A percentile compares a stretch with the other conserved stretches of the same genome.
phyloP scores from a whole-genome alignment of 1,140 invertebrate species.

The Paralvinella palmiformis region DNA sequence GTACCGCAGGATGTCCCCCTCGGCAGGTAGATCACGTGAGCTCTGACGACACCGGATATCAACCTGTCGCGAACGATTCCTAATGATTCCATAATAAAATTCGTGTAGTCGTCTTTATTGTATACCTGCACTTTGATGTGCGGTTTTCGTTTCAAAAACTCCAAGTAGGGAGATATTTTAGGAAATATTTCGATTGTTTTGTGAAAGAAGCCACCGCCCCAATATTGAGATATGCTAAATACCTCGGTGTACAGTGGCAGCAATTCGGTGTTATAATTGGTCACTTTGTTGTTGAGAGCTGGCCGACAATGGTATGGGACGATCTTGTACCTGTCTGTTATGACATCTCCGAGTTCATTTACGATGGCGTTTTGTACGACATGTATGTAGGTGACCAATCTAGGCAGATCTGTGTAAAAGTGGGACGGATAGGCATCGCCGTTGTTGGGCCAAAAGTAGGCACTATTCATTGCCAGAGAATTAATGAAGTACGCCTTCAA shows the following conservation, averaged over 20 bases:
- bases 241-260: constrained; percentile 17
- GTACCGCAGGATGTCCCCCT: constrained; percentile 2
- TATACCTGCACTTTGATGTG: constrained; percentile 13
- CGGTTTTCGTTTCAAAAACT: constrained; percentile 11
- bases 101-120: neutral
- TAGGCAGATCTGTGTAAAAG: constrained; percentile 13
- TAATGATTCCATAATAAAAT: constrained; percentile 5
- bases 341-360: constrained; percentile 12
- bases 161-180: constrained; percentile 14
- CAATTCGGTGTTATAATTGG: too few relatives aligned
- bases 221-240: constrained; percentile 20
- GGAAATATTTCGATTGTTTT: constrained; percentile 19
- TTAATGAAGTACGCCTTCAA: constrained; percentile 16
- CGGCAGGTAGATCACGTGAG: constrained; percentile 3
- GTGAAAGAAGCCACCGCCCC: constrained; percentile 17
- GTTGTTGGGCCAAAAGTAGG: constrained; percentile 19
- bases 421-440: constrained; percentile 14
- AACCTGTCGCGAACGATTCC: constrained; percentile 5
- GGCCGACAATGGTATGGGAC: constrained; percentile 18
- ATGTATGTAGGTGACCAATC: constrained; percentile 7
- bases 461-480: constrained; percentile 15
- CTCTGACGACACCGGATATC: neutral
- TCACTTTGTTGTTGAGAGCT: neutral
- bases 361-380: constrained; percentile 16
- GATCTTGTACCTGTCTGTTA: constrained; percentile 13